phyloP scores from a whole-genome alignment of 2,797 vertebrate genomes.

The Parambassis ranga region DNA sequence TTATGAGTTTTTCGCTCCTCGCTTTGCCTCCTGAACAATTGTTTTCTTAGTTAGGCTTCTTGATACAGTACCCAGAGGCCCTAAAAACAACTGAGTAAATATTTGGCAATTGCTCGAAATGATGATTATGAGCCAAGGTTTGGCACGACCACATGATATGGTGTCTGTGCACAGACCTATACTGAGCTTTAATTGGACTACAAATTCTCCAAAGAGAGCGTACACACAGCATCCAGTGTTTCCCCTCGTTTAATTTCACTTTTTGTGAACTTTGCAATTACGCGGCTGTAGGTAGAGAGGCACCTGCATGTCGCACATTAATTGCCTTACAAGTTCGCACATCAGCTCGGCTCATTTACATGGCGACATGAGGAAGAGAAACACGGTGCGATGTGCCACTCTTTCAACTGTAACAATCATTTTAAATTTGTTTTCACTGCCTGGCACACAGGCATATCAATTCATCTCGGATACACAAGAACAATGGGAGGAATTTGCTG shows the following conservation, averaged over 20 bases:
- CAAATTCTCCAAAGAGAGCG: constrained; percentile 55
- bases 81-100: constrained; percentile 62
- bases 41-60: constrained; percentile 59
- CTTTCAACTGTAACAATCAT: constrained; percentile 65
- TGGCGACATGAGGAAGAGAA: constrained; percentile 18
- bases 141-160: constrained; percentile 32
- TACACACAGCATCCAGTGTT: constrained; percentile 25
- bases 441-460: constrained; percentile 51
- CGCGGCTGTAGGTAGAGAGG: constrained; percentile 19
- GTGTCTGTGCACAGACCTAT: constrained; percentile 38
- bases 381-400: constrained; percentile 34
- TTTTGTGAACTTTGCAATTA: constrained; percentile 67
- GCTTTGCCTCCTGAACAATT: constrained; percentile 54
- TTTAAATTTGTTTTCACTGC: constrained; percentile 60
- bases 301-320: constrained; percentile 59
- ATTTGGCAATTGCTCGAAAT: constrained; percentile 63
- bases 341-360: constrained; percentile 53
- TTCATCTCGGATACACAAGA: constrained; percentile 60
- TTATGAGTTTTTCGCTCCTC: constrained; percentile 44
- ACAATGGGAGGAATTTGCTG: constrained; percentile 64
- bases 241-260: constrained; percentile 59
- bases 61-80: constrained; percentile 52
- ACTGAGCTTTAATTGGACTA: constrained; percentile 61
- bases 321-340: constrained; percentile 59
- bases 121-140: constrained; percentile 50